Evolutionary conservation across 1,140 invertebrate genomes (phyloP).

Genomic region (Brachionus manjavacas): DNA sequence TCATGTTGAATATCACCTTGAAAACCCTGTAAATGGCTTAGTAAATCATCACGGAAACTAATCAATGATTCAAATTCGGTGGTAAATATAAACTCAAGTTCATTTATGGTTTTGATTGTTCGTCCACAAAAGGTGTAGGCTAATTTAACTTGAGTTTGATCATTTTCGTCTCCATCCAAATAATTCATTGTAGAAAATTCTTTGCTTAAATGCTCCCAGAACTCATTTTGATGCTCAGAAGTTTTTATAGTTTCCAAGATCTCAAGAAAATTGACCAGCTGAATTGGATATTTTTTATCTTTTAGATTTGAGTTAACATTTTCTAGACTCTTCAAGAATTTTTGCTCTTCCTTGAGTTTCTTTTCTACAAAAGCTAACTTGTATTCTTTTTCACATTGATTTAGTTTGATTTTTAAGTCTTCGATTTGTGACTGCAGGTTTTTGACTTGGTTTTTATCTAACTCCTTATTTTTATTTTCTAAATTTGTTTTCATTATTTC

Average conservation of each 20-base stretch:
- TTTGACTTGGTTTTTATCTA: not conserved
- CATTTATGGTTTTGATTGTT: conserved; percentile 43
- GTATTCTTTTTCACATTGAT: conserved; percentile 5
- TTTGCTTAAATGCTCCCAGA: conserved; percentile 8
- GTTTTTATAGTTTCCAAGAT: not conserved
- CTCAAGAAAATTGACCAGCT: not conserved
- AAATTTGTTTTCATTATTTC: not conserved
- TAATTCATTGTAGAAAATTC: not conserved
- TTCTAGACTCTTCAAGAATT: not conserved
- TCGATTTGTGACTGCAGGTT: not conserved
- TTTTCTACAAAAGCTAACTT: not conserved
- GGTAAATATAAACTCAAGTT: conserved; percentile 57
- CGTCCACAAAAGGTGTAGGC: not conserved
- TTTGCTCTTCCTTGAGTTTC: not conserved
- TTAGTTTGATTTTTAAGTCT: not conserved
- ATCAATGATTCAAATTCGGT: conserved; percentile 57
- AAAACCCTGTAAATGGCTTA: conserved; percentile 52
- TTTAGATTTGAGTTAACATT: not conserved
- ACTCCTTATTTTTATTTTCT: not conserved
- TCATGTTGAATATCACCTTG: conserved; percentile 49
- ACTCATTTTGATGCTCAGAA: not conserved
- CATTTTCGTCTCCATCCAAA: not conserved
- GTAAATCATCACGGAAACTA: conserved; percentile 52
- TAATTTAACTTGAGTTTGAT: not conserved
- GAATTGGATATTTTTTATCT: not conserved